Evolutionary conservation across 2,888 invertebrate genomes (phyloP).

Genomic region (Anthoptus insignis): DNA sequence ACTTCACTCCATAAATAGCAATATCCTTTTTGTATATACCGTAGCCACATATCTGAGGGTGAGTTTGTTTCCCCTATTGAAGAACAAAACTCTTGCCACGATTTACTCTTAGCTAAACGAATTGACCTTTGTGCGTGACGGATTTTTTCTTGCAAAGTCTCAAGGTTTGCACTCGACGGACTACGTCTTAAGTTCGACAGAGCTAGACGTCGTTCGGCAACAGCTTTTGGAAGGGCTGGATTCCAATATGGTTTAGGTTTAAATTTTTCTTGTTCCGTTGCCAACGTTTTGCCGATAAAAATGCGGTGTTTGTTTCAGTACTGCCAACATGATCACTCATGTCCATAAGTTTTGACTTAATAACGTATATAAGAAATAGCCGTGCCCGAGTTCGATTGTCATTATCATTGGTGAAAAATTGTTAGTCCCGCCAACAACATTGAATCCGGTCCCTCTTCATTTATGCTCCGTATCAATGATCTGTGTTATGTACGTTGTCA

Average conservation of each 20-base stretch:
- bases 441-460: background rate
- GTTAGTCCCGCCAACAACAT: too few relatives aligned
- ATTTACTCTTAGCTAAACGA: conserved; percentile 32
- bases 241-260: conserved; percentile 45
- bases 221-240: conserved; percentile 43
- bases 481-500: background rate
- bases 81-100: conserved; percentile 44
- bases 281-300: too few relatives aligned
- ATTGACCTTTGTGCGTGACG: conserved; percentile 33
- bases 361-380: too few relatives aligned
- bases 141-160: conserved; percentile 31
- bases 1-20: too few relatives aligned
- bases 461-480: background rate
- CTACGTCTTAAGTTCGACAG: conserved; percentile 47
- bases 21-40: too few relatives aligned
- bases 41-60: conserved; percentile 42
- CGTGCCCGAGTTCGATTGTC: too few relatives aligned
- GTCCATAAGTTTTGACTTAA: too few relatives aligned
- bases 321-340: too few relatives aligned
- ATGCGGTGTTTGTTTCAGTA: too few relatives aligned
- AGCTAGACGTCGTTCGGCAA: conserved; percentile 48
- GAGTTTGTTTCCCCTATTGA: conserved; percentile 34
- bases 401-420: too few relatives aligned
- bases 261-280: too few relatives aligned
- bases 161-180: conserved; percentile 46